These are phyloP conservation scores for Drosophila ohnishii DNA, from an alignment of 1,140 invertebrate genomes.

Conservation along the genomic window DNA sequence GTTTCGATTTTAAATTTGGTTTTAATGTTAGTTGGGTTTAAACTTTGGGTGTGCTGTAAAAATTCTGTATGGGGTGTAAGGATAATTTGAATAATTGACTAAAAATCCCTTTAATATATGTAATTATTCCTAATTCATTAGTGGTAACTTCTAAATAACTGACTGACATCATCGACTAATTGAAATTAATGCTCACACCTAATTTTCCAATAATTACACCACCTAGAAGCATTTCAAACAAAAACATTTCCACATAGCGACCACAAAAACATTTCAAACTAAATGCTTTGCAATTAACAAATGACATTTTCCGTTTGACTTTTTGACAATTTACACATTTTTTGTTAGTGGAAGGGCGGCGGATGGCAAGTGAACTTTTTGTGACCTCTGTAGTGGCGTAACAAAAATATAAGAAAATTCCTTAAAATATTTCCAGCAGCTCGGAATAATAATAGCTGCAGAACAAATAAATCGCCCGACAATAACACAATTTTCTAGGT, in stretches of 20 bases:
- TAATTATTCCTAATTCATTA: background rate
- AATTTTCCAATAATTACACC: slow-evolving; percentile 35
- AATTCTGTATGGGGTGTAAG: background rate
- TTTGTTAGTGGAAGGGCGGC: slow-evolving; percentile 10
- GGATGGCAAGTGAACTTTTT: slow-evolving; percentile 23
- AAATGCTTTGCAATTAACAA: slow-evolving; percentile 71
- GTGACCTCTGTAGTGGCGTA: slow-evolving; percentile 10
- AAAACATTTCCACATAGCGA: slow-evolving; percentile 34
- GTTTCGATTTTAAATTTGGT: slow-evolving; percentile 25
- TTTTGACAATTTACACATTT: slow-evolving; percentile 63
- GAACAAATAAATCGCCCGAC: slow-evolving; percentile 37
- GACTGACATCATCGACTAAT: slow-evolving; percentile 43
- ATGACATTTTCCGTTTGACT: slow-evolving; percentile 61
- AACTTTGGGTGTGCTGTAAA: background rate
- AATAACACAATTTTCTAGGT: slow-evolving; percentile 38
- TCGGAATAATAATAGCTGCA: slow-evolving; percentile 35
- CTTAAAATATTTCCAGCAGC: slow-evolving; percentile 38
- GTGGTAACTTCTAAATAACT: slow-evolving; percentile 7
- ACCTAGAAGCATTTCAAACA: slow-evolving; percentile 11
- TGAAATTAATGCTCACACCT: slow-evolving; percentile 22
- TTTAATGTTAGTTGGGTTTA: background rate
- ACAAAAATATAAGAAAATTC: slow-evolving; percentile 40
- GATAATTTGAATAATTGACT: background rate
- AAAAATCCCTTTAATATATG: no score
- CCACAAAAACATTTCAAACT: slow-evolving; percentile 41